A percentile compares a stretch with the other conserved stretches of the same genome.
Conservation (phyloP, 2,113 vertebrate species). For the Oreocharis arfaki region DNA sequence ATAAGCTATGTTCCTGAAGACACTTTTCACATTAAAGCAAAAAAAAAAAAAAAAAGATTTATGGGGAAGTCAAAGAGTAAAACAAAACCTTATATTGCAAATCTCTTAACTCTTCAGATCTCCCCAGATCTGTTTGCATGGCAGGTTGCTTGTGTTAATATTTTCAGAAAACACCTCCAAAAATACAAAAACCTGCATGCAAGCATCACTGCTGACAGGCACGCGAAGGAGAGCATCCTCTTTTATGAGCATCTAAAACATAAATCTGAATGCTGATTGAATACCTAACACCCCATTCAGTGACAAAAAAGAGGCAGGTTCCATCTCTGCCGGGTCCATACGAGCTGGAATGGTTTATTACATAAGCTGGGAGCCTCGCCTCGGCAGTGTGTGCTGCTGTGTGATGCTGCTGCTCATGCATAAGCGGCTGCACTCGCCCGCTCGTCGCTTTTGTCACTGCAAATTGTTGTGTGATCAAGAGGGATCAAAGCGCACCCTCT, state of each 20-base stretch:
- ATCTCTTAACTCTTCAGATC: slow-evolving; percentile 9
- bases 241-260: slow-evolving; percentile 13
- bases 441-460: not conserved
- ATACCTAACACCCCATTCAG: not conserved
- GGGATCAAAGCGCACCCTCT: slow-evolving; percentile 19
- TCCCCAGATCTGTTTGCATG: not conserved
- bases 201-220: not conserved
- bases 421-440: not conserved
- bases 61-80: slow-evolving; percentile 19
- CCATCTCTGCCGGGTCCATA: not conserved
- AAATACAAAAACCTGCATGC: not conserved
- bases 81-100: slow-evolving; percentile 13
- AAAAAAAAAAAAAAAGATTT: not conserved
- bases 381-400: not conserved
- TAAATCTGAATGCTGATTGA: slow-evolving; percentile 17
- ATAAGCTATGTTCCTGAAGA: slow-evolving; percentile 22
- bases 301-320: not conserved
- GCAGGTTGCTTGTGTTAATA: not conserved
- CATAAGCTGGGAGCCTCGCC: not conserved
- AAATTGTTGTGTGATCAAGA: not conserved
- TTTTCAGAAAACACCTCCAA: not conserved
- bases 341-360: not conserved
- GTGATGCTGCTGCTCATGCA: not conserved
- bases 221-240: not conserved
- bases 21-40: not conserved